Evolutionary conservation across 2,888 invertebrate species (phyloP).

Genomic region (Trimorus sp.): DNA sequence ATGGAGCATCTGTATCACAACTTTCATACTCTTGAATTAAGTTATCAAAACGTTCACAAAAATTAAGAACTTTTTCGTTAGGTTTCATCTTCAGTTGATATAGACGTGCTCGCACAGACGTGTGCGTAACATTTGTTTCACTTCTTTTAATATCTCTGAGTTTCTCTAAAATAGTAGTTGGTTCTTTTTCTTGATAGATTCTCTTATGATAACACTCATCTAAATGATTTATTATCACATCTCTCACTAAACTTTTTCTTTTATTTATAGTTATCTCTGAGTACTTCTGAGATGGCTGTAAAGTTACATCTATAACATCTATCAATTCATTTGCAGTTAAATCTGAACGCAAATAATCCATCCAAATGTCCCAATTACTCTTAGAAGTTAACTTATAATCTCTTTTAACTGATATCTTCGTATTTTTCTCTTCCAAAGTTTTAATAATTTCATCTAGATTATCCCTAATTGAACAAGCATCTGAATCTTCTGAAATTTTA

Average conservation of each 20-base stretch:
- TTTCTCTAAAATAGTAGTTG: neutral
- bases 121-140: neutral
- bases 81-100: neutral
- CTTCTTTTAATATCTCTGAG: neutral
- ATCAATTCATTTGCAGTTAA: neutral
- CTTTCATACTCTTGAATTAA: neutral
- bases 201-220: slow-evolving; percentile 10
- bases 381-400: slow-evolving; percentile 2
- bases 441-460: too few relatives aligned
- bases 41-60: neutral
- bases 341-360: neutral
- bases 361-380: slow-evolving; percentile 1
- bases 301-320: neutral
- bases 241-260: slow-evolving; percentile 12
- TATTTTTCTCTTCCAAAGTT: too few relatives aligned
- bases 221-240: neutral
- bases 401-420: neutral
- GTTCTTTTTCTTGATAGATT: neutral
- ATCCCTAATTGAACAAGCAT: too few relatives aligned
- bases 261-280: neutral
- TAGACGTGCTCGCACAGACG: neutral
- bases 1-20: too few relatives aligned
- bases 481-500: too few relatives aligned
- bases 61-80: neutral
- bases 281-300: neutral